Evolutionary conservation across 2,113 vertebrate species (phyloP), one percentile per base, ranked within the genome.

Genomic region (Ceyx margarethae): DNA sequence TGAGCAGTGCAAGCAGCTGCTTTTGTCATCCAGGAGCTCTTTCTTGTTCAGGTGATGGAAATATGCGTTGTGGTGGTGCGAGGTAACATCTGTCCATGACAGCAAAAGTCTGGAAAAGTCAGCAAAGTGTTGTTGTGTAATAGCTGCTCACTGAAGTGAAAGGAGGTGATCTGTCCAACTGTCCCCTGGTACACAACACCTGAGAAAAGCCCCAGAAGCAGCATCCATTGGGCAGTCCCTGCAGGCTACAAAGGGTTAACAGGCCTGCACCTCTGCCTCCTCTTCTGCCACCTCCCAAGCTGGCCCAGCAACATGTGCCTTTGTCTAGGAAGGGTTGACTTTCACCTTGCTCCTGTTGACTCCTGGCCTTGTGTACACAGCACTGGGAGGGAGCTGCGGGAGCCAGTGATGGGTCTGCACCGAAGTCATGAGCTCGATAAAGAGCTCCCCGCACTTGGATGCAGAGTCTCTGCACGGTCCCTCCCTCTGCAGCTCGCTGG

Each of bases 311-410:
- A 73, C 66, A 21, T n/a, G 35, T 85, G 76, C 79, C 58, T 92
- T 96, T 90, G 87, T 92, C 57, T 82, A 37, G 82, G 66, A 65
- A 86, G 37, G 66, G 29, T 26, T 94, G 94, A 94, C 96, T 96
- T 96, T 96, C 90, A 95, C 87, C 86, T 95, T 93, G 87, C 58
- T 89, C 43, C 50, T 92, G 72, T 95, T 96, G 94, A 91, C 93
- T 91, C 76, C 90, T 29, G 13, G 86, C 7, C 43, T 67, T 95
- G 68, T 94, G 91, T 95, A 92, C 93, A 86, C 79, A 93, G 82
- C n/a, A 51, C 75, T 84, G 90, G 90, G 26, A 91, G 73, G 65
- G 81, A 93, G 83, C 33, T 1, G 2, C 56, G 40, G 54, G 33
- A 78, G 60, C 7, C 2, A 73, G 54, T 0, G 0, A 57, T 74